Percentiles rank a stretch among this genome's conserved stretches.
Evolutionary conservation across 2,797 vertebrate species (phyloP).

Genomic region (Apogon hyalosoma): DNA sequence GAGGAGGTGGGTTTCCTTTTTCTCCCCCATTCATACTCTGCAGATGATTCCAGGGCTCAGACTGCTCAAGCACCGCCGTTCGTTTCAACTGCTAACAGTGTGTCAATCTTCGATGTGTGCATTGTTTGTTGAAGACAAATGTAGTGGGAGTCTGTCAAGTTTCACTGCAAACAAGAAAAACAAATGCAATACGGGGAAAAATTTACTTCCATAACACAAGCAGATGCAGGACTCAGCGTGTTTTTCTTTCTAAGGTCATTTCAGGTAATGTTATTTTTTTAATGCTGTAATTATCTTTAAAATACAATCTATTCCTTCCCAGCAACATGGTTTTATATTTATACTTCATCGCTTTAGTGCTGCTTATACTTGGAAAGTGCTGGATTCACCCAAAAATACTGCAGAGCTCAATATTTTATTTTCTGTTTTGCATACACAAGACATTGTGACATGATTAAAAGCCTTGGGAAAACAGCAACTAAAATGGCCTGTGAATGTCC

Average conservation of each 20-base stretch:
- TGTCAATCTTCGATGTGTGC: conserved; percentile 3
- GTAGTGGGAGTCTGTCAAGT: background rate
- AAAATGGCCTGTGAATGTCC: conserved; percentile 9
- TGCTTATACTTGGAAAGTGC: conserved; percentile 9
- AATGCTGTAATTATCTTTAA: background rate
- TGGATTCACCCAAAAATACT: conserved; percentile 23
- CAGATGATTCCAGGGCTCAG: background rate
- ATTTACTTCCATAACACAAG: background rate
- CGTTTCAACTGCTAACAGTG: background rate
- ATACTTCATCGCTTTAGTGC: background rate
- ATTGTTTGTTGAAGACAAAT: background rate
- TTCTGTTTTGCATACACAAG: conserved; percentile 39
- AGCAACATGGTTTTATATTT: background rate
- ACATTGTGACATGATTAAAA: conserved; percentile 54
- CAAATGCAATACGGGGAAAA: background rate
- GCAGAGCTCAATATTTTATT: conserved; percentile 22
- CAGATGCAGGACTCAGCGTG: background rate
- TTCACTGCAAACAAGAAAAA: background rate
- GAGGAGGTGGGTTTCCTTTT: conserved; percentile 1
- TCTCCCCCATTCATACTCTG: background rate
- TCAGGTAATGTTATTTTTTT: background rate
- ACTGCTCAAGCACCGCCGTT: background rate
- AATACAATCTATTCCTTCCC: background rate
- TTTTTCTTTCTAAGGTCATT: background rate
- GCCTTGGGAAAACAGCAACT: conserved; percentile 22